These are phyloP conservation scores for Antennarius striatus DNA, from an alignment of 2,113 vertebrate species.

Conservation along the genomic window DNA sequence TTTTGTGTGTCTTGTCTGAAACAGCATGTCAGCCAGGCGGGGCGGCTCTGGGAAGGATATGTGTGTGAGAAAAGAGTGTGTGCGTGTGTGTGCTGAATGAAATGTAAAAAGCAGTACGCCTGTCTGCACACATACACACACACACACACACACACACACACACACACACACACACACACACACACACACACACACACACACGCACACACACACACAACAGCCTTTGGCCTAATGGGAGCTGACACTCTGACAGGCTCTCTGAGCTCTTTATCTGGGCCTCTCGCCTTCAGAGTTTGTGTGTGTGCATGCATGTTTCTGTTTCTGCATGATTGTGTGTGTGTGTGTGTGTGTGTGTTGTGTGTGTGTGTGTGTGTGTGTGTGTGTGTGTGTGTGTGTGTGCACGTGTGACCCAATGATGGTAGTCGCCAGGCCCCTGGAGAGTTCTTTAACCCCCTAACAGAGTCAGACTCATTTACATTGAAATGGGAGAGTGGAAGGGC, in stretches of 20 bases:
- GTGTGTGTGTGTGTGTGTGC: slow-evolving; percentile 39
- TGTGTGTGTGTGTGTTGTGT: slow-evolving; percentile 10
- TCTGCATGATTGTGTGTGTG: slow-evolving; percentile 38
- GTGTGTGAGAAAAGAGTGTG: slow-evolving; percentile 67
- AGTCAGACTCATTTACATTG: slow-evolving; percentile 85
- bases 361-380: slow-evolving; percentile 20
- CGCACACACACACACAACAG: slow-evolving; percentile 30
- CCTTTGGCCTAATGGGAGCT: slow-evolving; percentile 79
- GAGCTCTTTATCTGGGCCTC: slow-evolving; percentile 81
- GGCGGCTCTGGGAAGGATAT: slow-evolving; percentile 69
- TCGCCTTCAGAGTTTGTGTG: slow-evolving; percentile 55
- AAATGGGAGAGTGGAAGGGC: slow-evolving; percentile 80
- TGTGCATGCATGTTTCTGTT: slow-evolving; percentile 46
- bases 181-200: slow-evolving; percentile 50
- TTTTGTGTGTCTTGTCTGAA: slow-evolving; percentile 78
- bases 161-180: too few species aligned
- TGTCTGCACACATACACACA: slow-evolving; percentile 55
- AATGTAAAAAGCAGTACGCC: slow-evolving; percentile 71
- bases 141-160: too few species aligned
- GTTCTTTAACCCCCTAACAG: slow-evolving; percentile 81
- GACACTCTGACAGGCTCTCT: slow-evolving; percentile 81
- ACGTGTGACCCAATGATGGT: slow-evolving; percentile 71
- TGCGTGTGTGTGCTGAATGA: slow-evolving; percentile 63
- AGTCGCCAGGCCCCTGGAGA: slow-evolving; percentile 71
- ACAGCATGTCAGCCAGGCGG: slow-evolving; percentile 75